Evolutionary conservation across 2,888 invertebrate species (phyloP).

Genomic region (Aelia acuminata): DNA sequence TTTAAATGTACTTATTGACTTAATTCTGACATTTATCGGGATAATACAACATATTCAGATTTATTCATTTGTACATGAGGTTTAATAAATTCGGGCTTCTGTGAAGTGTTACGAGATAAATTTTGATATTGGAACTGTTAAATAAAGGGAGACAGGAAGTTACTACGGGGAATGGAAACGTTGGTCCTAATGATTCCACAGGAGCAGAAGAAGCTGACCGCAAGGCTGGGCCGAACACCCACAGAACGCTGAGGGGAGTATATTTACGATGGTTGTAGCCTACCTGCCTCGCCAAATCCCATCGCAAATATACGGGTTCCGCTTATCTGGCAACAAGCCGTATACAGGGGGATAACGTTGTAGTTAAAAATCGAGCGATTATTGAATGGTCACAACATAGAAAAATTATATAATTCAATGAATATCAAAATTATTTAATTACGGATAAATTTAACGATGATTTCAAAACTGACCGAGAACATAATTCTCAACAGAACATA

Average conservation of each 20-base stretch:
- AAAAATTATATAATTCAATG: no score
- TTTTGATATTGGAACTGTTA: not conserved
- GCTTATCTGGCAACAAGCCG: not conserved
- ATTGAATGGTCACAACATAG: no score
- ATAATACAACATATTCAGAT: no score
- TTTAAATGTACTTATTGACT: no score
- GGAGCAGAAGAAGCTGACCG: conserved; percentile 9
- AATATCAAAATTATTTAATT: no score
- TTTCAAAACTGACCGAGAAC: no score
- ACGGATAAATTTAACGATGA: no score
- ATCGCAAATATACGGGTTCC: not conserved
- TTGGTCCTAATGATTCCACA: not conserved
- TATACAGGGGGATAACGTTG: not conserved
- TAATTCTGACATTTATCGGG: no score
- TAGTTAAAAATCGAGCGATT: not conserved
- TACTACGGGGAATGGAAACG: not conserved
- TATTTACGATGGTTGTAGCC: conserved; percentile 1
- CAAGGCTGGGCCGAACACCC: not conserved
- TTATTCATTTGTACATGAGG: no score
- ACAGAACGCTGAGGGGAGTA: not conserved
- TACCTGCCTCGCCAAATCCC: conserved; percentile 3
- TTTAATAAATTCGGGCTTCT: no score
- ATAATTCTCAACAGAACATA: no score
- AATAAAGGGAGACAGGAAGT: not conserved
- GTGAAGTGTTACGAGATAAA: not conserved